phyloP scores from a whole-genome alignment of 2,888 invertebrate species.

The Trissolcus brochymenae region DNA sequence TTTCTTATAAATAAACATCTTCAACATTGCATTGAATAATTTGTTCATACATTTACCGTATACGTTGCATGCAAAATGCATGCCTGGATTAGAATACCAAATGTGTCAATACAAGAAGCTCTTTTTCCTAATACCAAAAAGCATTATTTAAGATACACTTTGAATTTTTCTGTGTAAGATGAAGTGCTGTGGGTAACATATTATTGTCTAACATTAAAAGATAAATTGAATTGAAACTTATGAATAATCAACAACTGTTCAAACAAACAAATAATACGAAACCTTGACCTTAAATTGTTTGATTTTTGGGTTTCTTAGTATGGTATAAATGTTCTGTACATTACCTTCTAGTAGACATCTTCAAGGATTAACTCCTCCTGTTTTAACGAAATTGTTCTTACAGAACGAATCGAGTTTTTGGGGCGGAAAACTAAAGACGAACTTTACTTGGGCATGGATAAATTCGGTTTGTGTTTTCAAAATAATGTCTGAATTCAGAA shows the following conservation, averaged over 20 bases:
- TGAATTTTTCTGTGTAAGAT: not conserved
- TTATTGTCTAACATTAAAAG: not conserved
- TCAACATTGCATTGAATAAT: constrained; percentile 32
- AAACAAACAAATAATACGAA: not conserved
- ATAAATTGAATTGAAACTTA: not conserved
- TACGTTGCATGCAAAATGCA: constrained; percentile 37
- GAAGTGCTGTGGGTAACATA: constrained; percentile 14
- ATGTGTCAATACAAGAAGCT: constrained; percentile 32
- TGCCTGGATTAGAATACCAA: constrained; percentile 43
- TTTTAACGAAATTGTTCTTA: constrained; percentile 50
- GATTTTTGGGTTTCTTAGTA: constrained; percentile 65
- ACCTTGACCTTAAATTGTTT: constrained; percentile 48
- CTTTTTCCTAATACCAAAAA: constrained; percentile 28
- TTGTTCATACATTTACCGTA: constrained; percentile 39
- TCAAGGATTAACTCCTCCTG: constrained; percentile 43
- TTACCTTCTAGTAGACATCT: constrained; percentile 39
- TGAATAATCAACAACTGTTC: not conserved
- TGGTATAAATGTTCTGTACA: constrained; percentile 57
- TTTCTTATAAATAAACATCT: constrained; percentile 39
- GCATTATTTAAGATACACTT: constrained; percentile 41
- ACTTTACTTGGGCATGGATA: constrained; percentile 27
- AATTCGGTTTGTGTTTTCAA: constrained; percentile 5
- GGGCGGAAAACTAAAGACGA: constrained; percentile 28
- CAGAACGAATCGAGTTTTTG: constrained; percentile 29
- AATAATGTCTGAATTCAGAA: too few relatives aligned